Base-by-base conservation (phyloP, 2,888 invertebrate genomes). In the Cerastis rubricosa region DNA sequence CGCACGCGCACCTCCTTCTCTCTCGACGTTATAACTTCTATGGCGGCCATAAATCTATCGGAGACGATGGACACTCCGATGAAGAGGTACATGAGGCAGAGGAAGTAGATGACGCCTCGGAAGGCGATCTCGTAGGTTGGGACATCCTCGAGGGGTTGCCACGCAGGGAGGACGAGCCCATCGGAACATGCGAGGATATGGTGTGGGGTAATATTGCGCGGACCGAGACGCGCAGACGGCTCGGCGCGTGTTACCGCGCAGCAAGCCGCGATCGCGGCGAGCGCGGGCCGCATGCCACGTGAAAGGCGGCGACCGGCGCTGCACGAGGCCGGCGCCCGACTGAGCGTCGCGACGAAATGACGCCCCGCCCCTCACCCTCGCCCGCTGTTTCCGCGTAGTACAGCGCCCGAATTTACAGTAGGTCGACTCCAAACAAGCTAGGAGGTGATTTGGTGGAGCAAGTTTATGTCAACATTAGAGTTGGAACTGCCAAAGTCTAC, bases 51-150 rank as follows among this genome's bases (percentile, higher is more conserved):
- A 97, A 99, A 99, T 79, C 99, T 98, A 94, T 99, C 99, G 88
- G 99, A 99, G 86, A 99, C 98, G 94, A 99, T 99, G 88, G 99
- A 99, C 66, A 99, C 99, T 76, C 99, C 99, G 92, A 99, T 98
- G 97, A 99, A 99, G 93, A 99, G 97, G 95, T 99, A 99, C 90
- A 98, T 97, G 94, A 99, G 97, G 67, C 97, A 96, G 71, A 99
- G 88, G 96, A 99, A 99, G 96, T 99, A 99, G 81, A 99, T 98
- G 83, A 98, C 91, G 64, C 99, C 99, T 49, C 99, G 98, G 80
- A 99, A 97, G 84, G 98, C 97, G 84, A 98, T 97, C 91, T 99
- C 99, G 74, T 98, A 97, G 68, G 97, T 94, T 71, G 98, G 97
- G 72, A 99, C 97, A 94, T 98, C 98, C 51, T 97, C 97, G 89